Evolutionary conservation across 2,113 vertebrate species (phyloP), one percentile per base, ranked within the genome.

Genomic region (Oncorhynchus mykiss): DNA sequence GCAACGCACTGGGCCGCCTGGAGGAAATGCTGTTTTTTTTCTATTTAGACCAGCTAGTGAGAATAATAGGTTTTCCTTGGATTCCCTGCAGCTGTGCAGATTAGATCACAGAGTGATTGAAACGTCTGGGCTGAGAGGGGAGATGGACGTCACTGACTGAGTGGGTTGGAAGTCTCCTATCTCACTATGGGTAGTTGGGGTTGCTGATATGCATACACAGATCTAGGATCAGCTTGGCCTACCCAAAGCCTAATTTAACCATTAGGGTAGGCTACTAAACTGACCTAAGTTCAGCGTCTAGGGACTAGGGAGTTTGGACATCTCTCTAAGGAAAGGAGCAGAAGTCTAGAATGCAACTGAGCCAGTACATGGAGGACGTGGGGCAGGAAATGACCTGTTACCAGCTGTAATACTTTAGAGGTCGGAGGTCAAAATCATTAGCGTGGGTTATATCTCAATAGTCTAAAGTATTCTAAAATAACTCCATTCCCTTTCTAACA

Each of bases 11-110:
- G 16, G 51, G 51, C 51, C 51, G 51, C 51, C 51, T 79, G 73
- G 76, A 71, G 75, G 79, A 68, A 70, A 79, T 75, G 79, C 67
- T 86, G 70, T 75, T 80, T 81, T 75, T 81, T 78, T 87, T 45
- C 78, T 81, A 78, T 73, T 78, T 72, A 81, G 73, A 82, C 60
- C 77, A 74, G 51, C 51, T 54, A 67, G 72, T 74, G 82, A 82
- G 80, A 88, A 80, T 71, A 76, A 76, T 85, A 83, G 73, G 76
- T 80, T 83, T 82, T 68, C 73, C 60, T 78, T 82, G 80, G 57
- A 77, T 85, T 90, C 88, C 86, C 77, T 85, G 77, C 79, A 73
- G n/a, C 59, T 22, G 74, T 12, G 64, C 51, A 78, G 84, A 88
- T 85, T 83, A 87, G 80, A 86, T 88, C 77, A 74, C 77, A 74